Evolutionary conservation across 2,113 vertebrate species (phyloP), one percentile per base, ranked within the genome.

Genomic region (Probosciger aterrimus): DNA sequence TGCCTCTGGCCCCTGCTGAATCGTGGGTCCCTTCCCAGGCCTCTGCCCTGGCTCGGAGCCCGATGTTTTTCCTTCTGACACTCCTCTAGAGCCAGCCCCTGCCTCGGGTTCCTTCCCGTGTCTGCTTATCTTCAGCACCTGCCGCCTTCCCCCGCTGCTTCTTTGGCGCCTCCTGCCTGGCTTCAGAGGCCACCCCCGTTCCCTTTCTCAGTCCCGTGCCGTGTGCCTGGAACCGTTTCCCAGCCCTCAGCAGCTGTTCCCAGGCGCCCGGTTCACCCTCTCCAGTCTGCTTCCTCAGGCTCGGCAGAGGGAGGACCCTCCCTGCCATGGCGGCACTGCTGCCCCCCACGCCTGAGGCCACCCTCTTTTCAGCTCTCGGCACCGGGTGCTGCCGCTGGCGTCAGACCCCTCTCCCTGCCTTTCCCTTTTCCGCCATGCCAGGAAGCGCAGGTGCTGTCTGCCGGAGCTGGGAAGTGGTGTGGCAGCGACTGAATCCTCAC

Each of bases 221-320:
- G 0, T 15, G 5, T 37, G n/a, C 35, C 28, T 15, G n/a, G 18
- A 55, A 47, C 24, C n/a, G 0, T 68, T 82, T 55, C 60, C 17
- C 50, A 30, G 41, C 28, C 49, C 33, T 59, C 41, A 25, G 88
- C 91, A 84, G 88, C 88, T 92, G 86, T 43, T 65, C 31, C 50
- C 4, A 0, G 3, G 20, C 20, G 53, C 27, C 35, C 17, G 0
- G 0, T 27, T 28, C 12, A 8, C 13, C 3, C 11, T 39, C 7
- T 12, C 49, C 0, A 0, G 2, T 14, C 47, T 65, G 11, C 14
- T n/a, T 20, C 28, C 39, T 49, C 20, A n/a, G 39, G 63, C 39
- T 49, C 30, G 27, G 37, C 25, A 5, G 22, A 22, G 9, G n/a
- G 9, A 14, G 14, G 22, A 35, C 33, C n/a, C 22, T 59, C 57